phyloP scores from a whole-genome alignment of 2,797 vertebrate genomes.

The Gorsachius magnificus region DNA sequence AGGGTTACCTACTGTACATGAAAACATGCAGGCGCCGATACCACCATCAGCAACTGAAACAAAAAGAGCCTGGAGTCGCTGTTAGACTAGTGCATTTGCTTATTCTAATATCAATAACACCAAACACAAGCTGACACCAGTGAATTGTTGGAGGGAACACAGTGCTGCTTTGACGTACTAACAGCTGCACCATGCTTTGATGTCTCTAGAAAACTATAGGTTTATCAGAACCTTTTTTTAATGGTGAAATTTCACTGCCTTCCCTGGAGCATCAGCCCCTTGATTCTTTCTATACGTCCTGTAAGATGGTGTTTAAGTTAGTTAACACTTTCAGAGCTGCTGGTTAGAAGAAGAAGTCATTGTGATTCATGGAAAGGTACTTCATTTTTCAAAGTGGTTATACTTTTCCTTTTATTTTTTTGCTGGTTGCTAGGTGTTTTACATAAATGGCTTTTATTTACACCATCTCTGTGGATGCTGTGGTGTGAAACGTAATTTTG shows the following conservation, averaged over 20 bases:
- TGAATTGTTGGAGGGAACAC: conserved; percentile 18
- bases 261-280: background rate
- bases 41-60: background rate
- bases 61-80: background rate
- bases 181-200: conserved; percentile 52
- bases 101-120: conserved; percentile 6
- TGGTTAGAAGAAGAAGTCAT: background rate
- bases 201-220: background rate
- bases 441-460: background rate
- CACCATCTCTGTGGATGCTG: background rate
- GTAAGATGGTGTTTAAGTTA: background rate
- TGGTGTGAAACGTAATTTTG: background rate
- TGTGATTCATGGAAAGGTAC: background rate
- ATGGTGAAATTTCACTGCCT: background rate
- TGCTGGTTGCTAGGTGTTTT: background rate
- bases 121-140: conserved; percentile 56
- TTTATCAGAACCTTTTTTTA: background rate
- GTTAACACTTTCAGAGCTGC: background rate
- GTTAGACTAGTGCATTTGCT: background rate
- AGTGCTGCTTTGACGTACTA: conserved; percentile 25
- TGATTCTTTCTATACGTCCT: background rate
- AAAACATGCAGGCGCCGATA: background rate
- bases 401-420: background rate
- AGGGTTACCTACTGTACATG: background rate
- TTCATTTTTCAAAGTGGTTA: background rate